These are phyloP conservation scores for Fragum fragum DNA, from an alignment of 2,888 invertebrate species.

Conservation along the genomic window DNA sequence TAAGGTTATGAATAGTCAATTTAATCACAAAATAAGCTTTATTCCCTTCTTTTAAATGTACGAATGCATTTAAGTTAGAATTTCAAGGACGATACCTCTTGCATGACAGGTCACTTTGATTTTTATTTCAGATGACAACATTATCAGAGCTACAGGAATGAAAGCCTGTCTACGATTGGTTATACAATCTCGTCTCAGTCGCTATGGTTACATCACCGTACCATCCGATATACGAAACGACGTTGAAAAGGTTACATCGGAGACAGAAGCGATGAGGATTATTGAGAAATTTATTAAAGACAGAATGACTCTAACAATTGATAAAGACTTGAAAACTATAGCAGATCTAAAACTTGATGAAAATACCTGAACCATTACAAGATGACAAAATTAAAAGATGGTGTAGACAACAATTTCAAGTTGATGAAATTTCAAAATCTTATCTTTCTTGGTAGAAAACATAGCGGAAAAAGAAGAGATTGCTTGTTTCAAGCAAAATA, in stretches of 20 bases:
- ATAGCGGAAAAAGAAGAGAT: too few relatives aligned
- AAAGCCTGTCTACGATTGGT: slow-evolving; percentile 74
- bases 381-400: too few relatives aligned
- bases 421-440: too few relatives aligned
- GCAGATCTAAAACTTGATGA: slow-evolving; percentile 16
- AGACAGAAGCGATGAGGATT: slow-evolving; percentile 70
- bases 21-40: too few relatives aligned
- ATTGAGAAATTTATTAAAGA: slow-evolving; percentile 71
- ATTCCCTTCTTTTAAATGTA: too few relatives aligned
- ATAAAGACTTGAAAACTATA: slow-evolving; percentile 20
- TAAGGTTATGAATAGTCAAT: too few relatives aligned
- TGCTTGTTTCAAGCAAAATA: too few relatives aligned
- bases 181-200: slow-evolving; percentile 70
- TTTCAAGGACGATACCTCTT: too few relatives aligned
- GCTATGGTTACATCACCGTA: slow-evolving; percentile 72
- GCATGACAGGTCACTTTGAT: too few relatives aligned
- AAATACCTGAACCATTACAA: neutral
- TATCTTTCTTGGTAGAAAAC: too few relatives aligned
- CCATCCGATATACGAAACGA: slow-evolving; percentile 71
- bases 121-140: slow-evolving; percentile 70
- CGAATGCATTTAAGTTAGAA: too few relatives aligned
- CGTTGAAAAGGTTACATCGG: slow-evolving; percentile 71
- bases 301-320: slow-evolving; percentile 25
- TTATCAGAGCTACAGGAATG: slow-evolving; percentile 72
- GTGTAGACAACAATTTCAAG: too few relatives aligned